Conservation (phyloP, 2,797 vertebrate species). For the Malurus leucopterus region DNA sequence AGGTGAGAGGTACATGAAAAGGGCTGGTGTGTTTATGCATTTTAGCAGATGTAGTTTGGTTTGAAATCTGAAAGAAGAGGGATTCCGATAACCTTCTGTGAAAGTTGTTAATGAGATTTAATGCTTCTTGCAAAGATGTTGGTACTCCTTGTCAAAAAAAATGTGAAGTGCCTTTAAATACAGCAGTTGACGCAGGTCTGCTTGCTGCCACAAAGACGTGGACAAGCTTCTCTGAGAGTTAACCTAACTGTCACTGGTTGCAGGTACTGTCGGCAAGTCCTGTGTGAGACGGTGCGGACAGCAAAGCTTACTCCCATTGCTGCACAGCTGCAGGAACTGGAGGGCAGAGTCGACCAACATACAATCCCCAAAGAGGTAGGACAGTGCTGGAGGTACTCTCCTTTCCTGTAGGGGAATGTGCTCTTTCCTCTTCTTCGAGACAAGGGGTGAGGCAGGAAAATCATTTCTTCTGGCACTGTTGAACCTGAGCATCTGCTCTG, state of each 20-base stretch:
- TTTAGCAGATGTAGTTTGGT: not conserved
- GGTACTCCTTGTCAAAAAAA: not conserved
- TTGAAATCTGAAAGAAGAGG: not conserved
- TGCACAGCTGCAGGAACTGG: constrained; percentile 89
- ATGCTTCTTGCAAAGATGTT: not conserved
- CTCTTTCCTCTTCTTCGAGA: not conserved
- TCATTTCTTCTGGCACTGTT: not conserved
- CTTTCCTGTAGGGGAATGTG: not conserved
- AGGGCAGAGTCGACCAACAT: constrained; percentile 89
- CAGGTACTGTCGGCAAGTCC: constrained; percentile 91
- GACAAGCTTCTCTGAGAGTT: not conserved
- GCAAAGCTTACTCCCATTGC: constrained; percentile 92
- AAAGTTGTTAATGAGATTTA: not conserved
- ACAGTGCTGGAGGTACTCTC: not conserved
- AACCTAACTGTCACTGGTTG: constrained; percentile 16
- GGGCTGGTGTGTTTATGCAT: not conserved
- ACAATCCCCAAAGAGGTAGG: constrained; percentile 92
- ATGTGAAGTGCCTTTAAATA: not conserved
- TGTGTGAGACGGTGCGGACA: constrained; percentile 91
- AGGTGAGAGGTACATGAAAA: not conserved
- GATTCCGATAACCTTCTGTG: not conserved
- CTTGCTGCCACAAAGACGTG: not conserved
- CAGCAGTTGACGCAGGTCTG: not conserved
- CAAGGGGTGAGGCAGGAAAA: not conserved
- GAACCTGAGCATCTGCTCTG: not conserved